Conservation (phyloP, 2,797 vertebrate species). For the Chaetophractus vellerosus region DNA sequence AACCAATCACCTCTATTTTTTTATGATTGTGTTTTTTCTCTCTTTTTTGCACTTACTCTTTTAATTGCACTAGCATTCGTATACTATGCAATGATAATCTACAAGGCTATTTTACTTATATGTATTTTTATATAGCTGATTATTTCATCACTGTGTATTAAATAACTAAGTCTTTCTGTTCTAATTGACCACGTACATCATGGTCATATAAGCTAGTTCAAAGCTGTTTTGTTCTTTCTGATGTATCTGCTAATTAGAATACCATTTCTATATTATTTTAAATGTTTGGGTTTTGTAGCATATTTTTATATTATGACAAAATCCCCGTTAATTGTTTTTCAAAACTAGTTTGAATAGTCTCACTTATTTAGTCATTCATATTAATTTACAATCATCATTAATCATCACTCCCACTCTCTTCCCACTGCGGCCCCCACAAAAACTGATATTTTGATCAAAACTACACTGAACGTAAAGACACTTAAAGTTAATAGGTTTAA, state of each 20-base stretch:
- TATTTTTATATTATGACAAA: background rate
- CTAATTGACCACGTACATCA: background rate
- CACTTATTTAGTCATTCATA: background rate
- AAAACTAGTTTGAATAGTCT: background rate
- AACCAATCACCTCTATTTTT: background rate
- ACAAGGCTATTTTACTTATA: background rate
- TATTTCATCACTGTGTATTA: slow-evolving; percentile 39
- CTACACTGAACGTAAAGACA: background rate
- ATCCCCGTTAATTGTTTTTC: background rate
- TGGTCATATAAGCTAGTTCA: background rate
- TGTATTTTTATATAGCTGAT: background rate
- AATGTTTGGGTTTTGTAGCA: slow-evolving; percentile 8
- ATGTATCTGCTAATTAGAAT: background rate
- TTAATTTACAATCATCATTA: background rate
- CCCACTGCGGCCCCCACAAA: background rate
- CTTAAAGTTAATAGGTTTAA: background rate
- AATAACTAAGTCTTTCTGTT: background rate
- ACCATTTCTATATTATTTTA: background rate
- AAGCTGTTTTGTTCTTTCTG: background rate
- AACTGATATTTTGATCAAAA: slow-evolving; percentile 10
- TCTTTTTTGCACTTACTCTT: background rate
- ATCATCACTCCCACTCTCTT: background rate
- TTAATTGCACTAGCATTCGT: slow-evolving; percentile 17
- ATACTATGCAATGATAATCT: background rate
- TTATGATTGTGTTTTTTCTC: background rate